Evolutionary conservation across 2,888 invertebrate genomes (phyloP).

Genomic region (Lampropteryx suffumata): DNA sequence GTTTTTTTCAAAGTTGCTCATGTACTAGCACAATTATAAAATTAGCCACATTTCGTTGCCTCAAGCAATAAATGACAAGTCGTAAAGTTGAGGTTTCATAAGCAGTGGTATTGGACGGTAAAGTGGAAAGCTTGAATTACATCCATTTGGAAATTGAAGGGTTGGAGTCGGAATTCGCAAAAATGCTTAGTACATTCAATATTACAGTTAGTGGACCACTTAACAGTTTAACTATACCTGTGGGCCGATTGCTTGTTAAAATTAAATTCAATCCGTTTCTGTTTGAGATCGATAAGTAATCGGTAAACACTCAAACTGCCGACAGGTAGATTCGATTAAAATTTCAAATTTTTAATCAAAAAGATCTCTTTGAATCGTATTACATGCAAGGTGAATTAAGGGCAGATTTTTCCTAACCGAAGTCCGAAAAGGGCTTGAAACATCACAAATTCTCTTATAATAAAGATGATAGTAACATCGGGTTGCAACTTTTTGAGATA

Average conservation of each 20-base stretch:
- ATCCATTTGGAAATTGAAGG: constrained; percentile 17
- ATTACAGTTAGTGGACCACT: constrained; percentile 12
- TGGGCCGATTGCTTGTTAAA: too few species aligned
- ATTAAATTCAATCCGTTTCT: too few species aligned
- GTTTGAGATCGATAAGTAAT: too few species aligned
- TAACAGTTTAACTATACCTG: constrained; percentile 8
- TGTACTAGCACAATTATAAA: neutral
- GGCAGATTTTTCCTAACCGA: too few species aligned
- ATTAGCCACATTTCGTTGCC: constrained; percentile 14
- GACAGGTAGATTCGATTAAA: too few species aligned
- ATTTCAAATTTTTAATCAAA: too few species aligned
- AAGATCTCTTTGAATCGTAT: too few species aligned
- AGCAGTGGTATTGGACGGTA: constrained; percentile 21
- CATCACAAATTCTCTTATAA: too few species aligned
- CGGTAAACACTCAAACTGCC: too few species aligned
- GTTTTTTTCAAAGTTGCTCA: neutral
- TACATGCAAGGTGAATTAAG: too few species aligned
- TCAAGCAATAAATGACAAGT: constrained; percentile 23
- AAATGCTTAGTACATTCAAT: constrained; percentile 18
- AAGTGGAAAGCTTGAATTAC: constrained; percentile 19
- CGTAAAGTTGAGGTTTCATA: constrained; percentile 23
- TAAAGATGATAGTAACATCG: too few species aligned
- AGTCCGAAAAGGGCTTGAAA: too few species aligned
- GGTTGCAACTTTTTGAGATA: neutral
- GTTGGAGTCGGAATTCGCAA: constrained; percentile 20